These are phyloP conservation scores for Drosophila grimshawi DNA, from an alignment of 1,140 invertebrate species.

Conservation along the genomic window DNA sequence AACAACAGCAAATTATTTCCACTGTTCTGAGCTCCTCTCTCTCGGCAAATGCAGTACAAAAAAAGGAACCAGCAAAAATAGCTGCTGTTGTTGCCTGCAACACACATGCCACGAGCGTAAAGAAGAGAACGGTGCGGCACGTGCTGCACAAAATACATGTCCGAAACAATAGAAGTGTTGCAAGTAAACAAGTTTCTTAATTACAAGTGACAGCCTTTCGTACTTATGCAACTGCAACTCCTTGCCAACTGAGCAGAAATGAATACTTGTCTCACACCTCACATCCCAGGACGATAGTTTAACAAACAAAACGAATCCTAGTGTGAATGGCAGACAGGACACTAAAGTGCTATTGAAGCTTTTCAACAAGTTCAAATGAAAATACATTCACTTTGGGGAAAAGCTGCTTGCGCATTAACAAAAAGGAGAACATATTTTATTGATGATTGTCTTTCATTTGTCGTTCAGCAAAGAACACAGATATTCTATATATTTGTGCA, in stretches of 20 bases:
- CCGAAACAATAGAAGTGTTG: conserved; percentile 32
- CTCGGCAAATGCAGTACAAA: not conserved
- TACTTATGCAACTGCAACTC: conserved; percentile 8
- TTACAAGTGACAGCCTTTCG: conserved; percentile 47
- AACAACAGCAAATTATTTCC: conserved; percentile 51
- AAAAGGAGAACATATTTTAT: no score
- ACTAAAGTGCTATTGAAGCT: no score
- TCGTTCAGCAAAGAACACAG: no score
- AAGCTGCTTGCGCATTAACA: no score
- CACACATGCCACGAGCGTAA: conserved; percentile 22
- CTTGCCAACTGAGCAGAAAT: not conserved
- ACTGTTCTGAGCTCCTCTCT: conserved; percentile 25
- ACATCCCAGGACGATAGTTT: no score
- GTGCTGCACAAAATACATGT: conserved; percentile 1
- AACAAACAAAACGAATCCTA: no score
- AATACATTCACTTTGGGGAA: no score
- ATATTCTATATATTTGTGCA: no score
- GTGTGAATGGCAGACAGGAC: no score
- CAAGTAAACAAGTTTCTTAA: conserved; percentile 48
- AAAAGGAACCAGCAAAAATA: not conserved
- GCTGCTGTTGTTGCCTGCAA: conserved; percentile 19
- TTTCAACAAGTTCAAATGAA: no score
- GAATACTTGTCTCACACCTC: no score
- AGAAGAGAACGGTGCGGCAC: conserved; percentile 3
- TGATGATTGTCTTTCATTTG: no score